phyloP scores from a whole-genome alignment of 35 echinoderm and acorn worm genomes.

The Eucidaris tribuloides region DNA sequence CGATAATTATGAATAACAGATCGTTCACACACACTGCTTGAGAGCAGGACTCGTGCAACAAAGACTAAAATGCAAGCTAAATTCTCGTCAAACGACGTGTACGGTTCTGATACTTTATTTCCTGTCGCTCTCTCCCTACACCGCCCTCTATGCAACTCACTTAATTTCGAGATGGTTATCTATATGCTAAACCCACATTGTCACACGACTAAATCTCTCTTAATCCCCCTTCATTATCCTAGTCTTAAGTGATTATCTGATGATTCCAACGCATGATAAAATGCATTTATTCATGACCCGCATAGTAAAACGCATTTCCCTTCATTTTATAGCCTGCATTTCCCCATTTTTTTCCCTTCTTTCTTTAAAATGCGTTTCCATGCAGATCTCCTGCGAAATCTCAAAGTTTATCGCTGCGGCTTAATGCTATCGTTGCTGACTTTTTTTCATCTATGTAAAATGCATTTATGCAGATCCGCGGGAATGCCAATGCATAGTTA shows the following conservation, averaged over 20 bases:
- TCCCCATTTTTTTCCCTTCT: background rate
- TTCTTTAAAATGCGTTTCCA: background rate
- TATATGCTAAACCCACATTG: background rate
- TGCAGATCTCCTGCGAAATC: background rate
- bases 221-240: conserved; percentile 23
- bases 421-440: too few species aligned
- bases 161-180: conserved; percentile 36
- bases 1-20: too few species aligned
- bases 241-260: conserved; percentile 30
- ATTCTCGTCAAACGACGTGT: too few species aligned
- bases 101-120: too few species aligned
- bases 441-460: background rate
- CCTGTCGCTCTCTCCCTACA: too few species aligned
- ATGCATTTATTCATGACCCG: conserved; percentile 38
- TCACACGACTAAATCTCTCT: conserved; percentile 7
- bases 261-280: conserved; percentile 8
- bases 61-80: too few species aligned
- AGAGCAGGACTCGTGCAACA: too few species aligned
- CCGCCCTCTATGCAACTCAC: too few species aligned
- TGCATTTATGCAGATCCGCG: background rate
- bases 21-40: too few species aligned
- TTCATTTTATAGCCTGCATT: too few species aligned
- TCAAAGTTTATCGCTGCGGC: background rate
- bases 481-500: background rate
- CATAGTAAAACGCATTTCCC: background rate